These are phyloP conservation scores for Apostichopus californicus DNA, from an alignment of 35 echinoderm and acorn worm genomes.

Conservation along the genomic window DNA sequence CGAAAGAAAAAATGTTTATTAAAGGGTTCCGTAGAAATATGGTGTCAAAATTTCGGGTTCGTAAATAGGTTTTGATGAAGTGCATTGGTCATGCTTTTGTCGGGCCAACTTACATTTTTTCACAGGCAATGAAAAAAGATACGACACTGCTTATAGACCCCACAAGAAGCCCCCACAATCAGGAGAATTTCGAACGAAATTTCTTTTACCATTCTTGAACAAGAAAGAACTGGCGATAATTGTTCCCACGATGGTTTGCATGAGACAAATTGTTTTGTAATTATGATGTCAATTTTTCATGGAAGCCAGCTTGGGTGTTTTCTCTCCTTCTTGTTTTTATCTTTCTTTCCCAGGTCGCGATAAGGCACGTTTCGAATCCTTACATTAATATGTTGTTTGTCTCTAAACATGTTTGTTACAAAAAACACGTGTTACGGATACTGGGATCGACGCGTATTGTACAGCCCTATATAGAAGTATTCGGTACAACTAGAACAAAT, in stretches of 20 bases:
- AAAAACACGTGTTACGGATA: background rate
- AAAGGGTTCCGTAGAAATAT: background rate
- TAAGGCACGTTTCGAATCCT: conserved; percentile 16
- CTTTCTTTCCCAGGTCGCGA: background rate
- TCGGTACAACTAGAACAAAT: too few relatives aligned
- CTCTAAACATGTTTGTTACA: conserved; percentile 1
- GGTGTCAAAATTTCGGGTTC: background rate
- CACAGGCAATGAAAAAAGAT: conserved; percentile 24
- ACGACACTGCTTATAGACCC: conserved; percentile 28
- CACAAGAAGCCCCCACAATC: conserved; percentile 27
- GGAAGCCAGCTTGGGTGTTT: background rate
- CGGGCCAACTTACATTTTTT: conserved; percentile 32
- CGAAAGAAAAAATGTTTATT: background rate
- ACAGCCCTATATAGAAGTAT: too few relatives aligned
- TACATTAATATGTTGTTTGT: background rate
- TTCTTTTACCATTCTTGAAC: background rate
- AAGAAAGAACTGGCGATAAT: background rate
- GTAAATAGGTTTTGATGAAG: conserved; percentile 30
- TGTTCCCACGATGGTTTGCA: background rate
- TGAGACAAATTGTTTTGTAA: conserved; percentile 44
- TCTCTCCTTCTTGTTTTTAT: background rate
- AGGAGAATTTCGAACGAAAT: background rate
- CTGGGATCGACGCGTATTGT: too few relatives aligned
- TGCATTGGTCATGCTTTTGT: conserved; percentile 8
- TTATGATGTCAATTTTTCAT: conserved; percentile 13